Evolutionary conservation across 2,113 vertebrate species (phyloP), one percentile per base, ranked within the genome.

Genomic region (Mormyrus iriodes): DNA sequence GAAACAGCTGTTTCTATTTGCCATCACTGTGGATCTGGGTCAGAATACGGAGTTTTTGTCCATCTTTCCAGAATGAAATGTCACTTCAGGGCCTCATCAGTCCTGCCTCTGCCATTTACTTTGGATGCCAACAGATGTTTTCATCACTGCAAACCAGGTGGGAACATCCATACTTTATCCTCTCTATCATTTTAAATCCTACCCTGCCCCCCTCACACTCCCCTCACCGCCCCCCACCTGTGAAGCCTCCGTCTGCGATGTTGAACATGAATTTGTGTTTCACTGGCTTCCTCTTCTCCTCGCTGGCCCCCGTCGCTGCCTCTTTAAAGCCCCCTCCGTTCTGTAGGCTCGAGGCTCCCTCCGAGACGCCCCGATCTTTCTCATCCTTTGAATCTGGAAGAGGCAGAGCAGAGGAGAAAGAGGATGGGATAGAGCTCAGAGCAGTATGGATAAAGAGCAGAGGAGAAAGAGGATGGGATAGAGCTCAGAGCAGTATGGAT

Each of bases 211-310:
- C n/a, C 27, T 3, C 31, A 39, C 35, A 2, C 69, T 2, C 6
- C 52, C 42, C 3, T 42, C 48, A n/a, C 90, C 35, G 8, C 61
- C 61, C 0, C 1, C 0, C 95, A 99, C 98, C 98, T 94, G 98
- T 99, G 94, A 99, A 99, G 89, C 98, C 98, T 86, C 98, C 98
- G 15, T 99, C 98, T 85, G 98, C 98, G 2, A 99, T 99, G 95
- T 99, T 99, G 95, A 99, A 99, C 98, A 99, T 99, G 94, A 99
- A 99, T 90, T 98, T 96, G 91, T 99, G 98, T 91, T 98, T 99
- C 76, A 94, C 94, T 44, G 95, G 95, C 90, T 95, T 96, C 89
- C 97, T 97, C 94, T 98, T 98, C 88, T 99, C 98, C 46, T 94
- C 94, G 73, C 95, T 92, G 89, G 88, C 92, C 65, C 91, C 90